These are phyloP conservation scores for Penaeus vannamei DNA, from an alignment of 1,140 invertebrate genomes.

Conservation along the genomic window DNA sequence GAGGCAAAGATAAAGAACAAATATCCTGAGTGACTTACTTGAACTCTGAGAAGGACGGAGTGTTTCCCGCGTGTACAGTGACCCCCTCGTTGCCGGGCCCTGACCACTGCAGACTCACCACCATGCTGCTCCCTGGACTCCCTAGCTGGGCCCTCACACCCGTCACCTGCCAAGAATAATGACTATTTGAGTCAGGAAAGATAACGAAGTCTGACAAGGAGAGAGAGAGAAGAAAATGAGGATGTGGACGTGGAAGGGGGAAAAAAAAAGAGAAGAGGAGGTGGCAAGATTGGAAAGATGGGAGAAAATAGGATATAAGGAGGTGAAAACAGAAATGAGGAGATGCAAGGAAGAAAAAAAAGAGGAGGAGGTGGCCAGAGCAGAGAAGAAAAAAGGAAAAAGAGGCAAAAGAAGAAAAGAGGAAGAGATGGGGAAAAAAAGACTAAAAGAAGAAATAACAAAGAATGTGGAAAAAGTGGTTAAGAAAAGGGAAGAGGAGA, in stretches of 20 bases:
- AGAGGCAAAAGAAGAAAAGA: not conserved
- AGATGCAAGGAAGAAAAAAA: no score
- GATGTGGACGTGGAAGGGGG: no score
- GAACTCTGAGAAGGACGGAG: slow-evolving; percentile 57
- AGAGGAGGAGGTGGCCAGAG: no score
- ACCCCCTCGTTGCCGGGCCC: slow-evolving; percentile 70
- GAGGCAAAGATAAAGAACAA: not conserved
- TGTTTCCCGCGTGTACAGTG: slow-evolving; percentile 50
- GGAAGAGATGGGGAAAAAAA: not conserved
- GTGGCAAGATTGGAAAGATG: no score
- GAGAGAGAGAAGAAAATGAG: not conserved
- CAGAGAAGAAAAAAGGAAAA: no score
- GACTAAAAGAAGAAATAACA: not conserved
- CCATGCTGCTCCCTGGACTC: slow-evolving; percentile 24
- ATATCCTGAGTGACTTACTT: slow-evolving; percentile 19
- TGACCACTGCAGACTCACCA: slow-evolving; percentile 52
- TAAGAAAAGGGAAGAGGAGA: no score
- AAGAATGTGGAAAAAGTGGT: no score
- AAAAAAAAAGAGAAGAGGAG: no score
- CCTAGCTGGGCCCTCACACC: slow-evolving; percentile 47
- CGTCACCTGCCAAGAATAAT: slow-evolving; percentile 17
- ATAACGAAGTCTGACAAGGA: not conserved
- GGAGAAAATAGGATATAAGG: no score
- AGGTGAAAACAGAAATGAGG: no score
- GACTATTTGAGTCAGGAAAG: not conserved